phyloP scores from a whole-genome alignment of 2,113 vertebrate species.

The Ochotona curzoniae region DNA sequence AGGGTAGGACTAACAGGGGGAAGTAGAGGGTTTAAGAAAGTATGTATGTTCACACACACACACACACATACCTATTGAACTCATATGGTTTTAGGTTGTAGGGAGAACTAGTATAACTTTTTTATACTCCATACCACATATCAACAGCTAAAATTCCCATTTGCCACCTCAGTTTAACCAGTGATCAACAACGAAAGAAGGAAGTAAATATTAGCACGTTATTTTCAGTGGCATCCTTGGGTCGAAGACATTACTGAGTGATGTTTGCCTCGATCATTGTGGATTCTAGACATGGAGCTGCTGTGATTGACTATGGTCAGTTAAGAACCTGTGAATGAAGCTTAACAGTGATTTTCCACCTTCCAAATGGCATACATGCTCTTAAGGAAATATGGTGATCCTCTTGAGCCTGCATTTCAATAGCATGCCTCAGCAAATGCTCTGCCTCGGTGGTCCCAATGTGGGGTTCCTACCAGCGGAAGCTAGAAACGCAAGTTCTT shows the following conservation, averaged over 20 bases:
- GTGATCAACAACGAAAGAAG: slow-evolving; percentile 46
- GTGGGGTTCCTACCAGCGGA: not conserved
- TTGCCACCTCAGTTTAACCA: slow-evolving; percentile 50
- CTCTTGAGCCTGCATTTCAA: slow-evolving; percentile 8
- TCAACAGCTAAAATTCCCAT: slow-evolving; percentile 51
- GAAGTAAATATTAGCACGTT: slow-evolving; percentile 23
- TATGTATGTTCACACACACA: too few species aligned
- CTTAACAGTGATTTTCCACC: not conserved
- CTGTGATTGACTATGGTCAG: not conserved
- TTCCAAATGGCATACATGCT: not conserved
- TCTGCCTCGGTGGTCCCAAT: not conserved
- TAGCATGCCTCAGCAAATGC: not conserved
- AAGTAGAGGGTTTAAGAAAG: not conserved
- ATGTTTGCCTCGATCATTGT: slow-evolving; percentile 10
- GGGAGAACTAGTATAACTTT: not conserved
- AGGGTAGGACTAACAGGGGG: not conserved
- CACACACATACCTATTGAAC: not conserved
- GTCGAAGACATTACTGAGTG: not conserved
- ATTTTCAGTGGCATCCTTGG: slow-evolving; percentile 24
- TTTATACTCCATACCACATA: slow-evolving; percentile 46
- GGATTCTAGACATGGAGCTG: not conserved
- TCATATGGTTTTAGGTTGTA: slow-evolving; percentile 22
- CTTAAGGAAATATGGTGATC: not conserved
- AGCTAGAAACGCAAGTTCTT: not conserved
- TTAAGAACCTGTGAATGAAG: not conserved